Evolutionary conservation across 2,888 invertebrate species (phyloP).

Genomic region (Xestoiulus laeticollis): DNA sequence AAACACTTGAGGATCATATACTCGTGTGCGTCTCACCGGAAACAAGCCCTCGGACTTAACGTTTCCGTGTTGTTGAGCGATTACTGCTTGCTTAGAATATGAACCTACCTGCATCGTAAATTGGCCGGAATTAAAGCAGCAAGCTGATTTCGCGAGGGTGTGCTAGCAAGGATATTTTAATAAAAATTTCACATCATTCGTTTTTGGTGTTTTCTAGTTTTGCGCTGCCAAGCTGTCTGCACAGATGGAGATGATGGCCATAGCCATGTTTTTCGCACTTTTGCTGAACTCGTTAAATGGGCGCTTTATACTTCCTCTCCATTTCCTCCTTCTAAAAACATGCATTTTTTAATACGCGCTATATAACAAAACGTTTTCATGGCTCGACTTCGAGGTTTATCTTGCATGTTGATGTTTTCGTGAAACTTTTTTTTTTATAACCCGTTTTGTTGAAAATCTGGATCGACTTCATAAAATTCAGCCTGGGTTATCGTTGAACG

Average conservation of each 20-base stretch:
- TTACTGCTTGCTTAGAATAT: background rate
- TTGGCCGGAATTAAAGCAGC: background rate
- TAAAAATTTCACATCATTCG: background rate
- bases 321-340: constrained; percentile 36
- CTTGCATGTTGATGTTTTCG: background rate
- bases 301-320: background rate
- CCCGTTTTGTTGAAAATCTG: background rate
- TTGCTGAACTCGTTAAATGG: background rate
- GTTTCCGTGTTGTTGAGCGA: background rate
- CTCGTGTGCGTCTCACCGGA: background rate
- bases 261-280: constrained; percentile 3
- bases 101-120: background rate
- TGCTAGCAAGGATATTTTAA: background rate
- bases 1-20: background rate
- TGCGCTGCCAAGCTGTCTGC: constrained; percentile 34
- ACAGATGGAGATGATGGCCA: constrained; percentile 27
- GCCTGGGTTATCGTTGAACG: background rate
- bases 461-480: background rate
- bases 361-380: background rate
- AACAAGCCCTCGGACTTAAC: background rate
- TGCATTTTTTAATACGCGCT: background rate
- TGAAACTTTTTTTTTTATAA: background rate
- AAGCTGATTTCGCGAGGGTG: background rate
- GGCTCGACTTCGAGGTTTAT: background rate
- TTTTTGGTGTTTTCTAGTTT: background rate